Percentiles rank a stretch among this genome's conserved stretches.
These are phyloP conservation scores for Leiothrix lutea DNA, from an alignment of 2,113 vertebrate genomes.

Conservation along the genomic window DNA sequence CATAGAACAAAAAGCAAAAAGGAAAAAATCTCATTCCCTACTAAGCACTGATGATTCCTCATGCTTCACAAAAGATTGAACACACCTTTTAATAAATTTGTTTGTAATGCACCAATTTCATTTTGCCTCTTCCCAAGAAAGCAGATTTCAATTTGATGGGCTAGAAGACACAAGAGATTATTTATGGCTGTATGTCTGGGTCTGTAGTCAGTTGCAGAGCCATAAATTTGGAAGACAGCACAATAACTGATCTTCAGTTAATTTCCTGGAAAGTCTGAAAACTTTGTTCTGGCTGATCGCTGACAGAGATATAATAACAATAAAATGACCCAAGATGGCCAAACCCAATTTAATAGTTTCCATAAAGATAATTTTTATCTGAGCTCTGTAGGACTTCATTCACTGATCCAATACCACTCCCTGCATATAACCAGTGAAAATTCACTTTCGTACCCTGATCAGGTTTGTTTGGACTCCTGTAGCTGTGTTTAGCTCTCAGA, in stretches of 20 bases:
- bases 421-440: not conserved
- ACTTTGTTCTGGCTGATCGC: not conserved
- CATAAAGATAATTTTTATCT: not conserved
- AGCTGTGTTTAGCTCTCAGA: not conserved
- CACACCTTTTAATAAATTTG: conserved; percentile 33
- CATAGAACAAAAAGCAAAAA: not conserved
- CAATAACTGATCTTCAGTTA: conserved; percentile 13
- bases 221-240: conserved; percentile 39
- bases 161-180: not conserved
- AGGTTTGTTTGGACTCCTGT: not conserved
- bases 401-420: not conserved
- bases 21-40: not conserved
- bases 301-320: conserved; percentile 29
- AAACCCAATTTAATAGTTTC: not conserved
- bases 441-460: not conserved
- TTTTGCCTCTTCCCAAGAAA: conserved; percentile 23
- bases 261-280: conserved; percentile 51
- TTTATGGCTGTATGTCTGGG: not conserved
- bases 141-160: conserved; percentile 27
- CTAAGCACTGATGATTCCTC: conserved; percentile 1
- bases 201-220: conserved; percentile 2
- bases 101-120: conserved; percentile 28
- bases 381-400: not conserved
- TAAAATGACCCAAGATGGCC: not conserved
- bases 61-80: not conserved